Percentiles rank a stretch among this genome's conserved stretches.
These are phyloP conservation scores for Hippocampus abdominalis DNA, from an alignment of 2,113 vertebrate species.

Conservation along the genomic window DNA sequence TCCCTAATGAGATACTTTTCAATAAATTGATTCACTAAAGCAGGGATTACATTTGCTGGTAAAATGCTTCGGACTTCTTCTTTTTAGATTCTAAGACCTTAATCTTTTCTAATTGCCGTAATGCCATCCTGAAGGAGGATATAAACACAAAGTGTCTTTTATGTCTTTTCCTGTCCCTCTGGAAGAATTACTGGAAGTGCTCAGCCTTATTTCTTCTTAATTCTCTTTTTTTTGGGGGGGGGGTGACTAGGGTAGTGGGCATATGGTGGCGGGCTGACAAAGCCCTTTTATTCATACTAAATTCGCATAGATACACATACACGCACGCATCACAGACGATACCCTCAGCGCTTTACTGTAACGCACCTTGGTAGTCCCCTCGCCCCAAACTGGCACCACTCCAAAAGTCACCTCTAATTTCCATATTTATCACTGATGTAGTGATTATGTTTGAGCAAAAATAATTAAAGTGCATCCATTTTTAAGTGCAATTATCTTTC, in stretches of 20 bases:
- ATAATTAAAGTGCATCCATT: no score
- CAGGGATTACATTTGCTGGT: slow-evolving; percentile 41
- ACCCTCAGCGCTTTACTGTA: not conserved
- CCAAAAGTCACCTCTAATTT: no score
- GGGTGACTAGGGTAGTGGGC: not conserved
- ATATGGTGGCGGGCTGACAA: not conserved
- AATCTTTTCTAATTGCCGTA: slow-evolving; percentile 44
- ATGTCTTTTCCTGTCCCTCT: slow-evolving; percentile 29
- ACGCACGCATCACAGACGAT: not conserved
- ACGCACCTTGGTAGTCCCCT: not conserved
- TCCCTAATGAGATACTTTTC: slow-evolving; percentile 50
- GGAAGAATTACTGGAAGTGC: slow-evolving; percentile 30
- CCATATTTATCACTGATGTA: no score
- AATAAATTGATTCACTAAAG: slow-evolving; percentile 58
- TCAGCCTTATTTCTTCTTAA: slow-evolving; percentile 11
- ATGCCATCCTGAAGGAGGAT: slow-evolving; percentile 28
- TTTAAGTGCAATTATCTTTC: no score
- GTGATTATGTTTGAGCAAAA: no score
- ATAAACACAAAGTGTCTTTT: slow-evolving; percentile 7
- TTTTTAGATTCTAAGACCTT: slow-evolving; percentile 30
- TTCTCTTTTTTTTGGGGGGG: slow-evolving; percentile 11
- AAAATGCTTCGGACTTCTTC: slow-evolving; percentile 43
- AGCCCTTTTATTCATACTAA: not conserved
- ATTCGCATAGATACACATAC: not conserved
- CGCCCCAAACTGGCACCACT: not conserved